Conservation (phyloP, 2,888 invertebrate genomes). For the Sabellastarte sp. region DNA sequence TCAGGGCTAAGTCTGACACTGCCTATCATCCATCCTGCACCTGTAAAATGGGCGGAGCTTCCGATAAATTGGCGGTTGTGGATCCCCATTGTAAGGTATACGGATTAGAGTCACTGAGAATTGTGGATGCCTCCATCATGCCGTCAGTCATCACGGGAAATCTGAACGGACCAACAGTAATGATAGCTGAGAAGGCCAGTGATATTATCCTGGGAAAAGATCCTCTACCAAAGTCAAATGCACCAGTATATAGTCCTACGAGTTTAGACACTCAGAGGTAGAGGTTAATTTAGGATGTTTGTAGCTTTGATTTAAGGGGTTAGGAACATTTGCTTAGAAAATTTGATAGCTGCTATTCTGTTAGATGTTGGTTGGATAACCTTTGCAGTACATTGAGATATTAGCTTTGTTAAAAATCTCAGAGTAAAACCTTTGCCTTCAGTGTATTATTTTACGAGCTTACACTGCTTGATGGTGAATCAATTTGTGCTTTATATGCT, state of each 20-base stretch:
- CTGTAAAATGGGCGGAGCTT: constrained; percentile 69
- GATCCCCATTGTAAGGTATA: constrained; percentile 63
- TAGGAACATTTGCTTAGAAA: too few relatives aligned
- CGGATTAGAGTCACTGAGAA: constrained; percentile 68
- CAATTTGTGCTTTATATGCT: too few relatives aligned
- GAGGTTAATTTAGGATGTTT: too few relatives aligned
- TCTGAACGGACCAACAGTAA: constrained; percentile 65
- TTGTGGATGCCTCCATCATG: constrained; percentile 79
- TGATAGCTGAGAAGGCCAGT: constrained; percentile 63
- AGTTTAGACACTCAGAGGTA: constrained; percentile 22
- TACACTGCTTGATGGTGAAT: too few relatives aligned
- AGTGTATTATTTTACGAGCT: too few relatives aligned
- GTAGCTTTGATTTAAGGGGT: too few relatives aligned
- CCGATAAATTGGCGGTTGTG: constrained; percentile 67
- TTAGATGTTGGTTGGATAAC: too few relatives aligned
- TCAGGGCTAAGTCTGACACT: constrained; percentile 59
- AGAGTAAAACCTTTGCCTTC: too few relatives aligned
- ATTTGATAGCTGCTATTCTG: too few relatives aligned
- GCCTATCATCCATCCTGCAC: constrained; percentile 81
- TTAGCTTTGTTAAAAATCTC: too few relatives aligned
- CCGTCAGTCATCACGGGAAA: constrained; percentile 77
- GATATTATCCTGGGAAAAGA: constrained; percentile 59
- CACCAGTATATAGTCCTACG: constrained; percentile 49
- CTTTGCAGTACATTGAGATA: too few relatives aligned
- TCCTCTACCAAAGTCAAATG: constrained; percentile 44